Evolutionary conservation across 2,888 invertebrate species (phyloP).

Genomic region (Leptopilina drosophilae): DNA sequence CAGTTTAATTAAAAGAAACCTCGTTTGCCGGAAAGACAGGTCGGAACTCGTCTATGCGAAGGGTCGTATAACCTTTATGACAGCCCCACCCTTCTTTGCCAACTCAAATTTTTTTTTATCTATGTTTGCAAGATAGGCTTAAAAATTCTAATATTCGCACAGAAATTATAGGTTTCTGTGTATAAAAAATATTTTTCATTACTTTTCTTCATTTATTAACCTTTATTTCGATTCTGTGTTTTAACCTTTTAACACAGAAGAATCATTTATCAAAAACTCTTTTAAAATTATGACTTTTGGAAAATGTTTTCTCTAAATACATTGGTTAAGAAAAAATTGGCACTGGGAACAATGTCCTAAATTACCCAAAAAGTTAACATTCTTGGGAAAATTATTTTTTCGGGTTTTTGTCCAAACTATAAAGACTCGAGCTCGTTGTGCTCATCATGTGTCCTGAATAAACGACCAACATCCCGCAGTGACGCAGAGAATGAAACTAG

Average conservation of each 20-base stretch:
- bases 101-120: constrained; percentile 58
- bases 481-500: constrained; percentile 59
- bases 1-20: constrained; percentile 77
- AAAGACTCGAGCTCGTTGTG: constrained; percentile 36
- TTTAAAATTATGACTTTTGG: too few species aligned
- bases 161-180: too few species aligned
- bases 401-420: background rate
- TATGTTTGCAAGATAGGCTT: constrained; percentile 64
- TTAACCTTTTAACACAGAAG: too few species aligned
- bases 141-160: constrained; percentile 47
- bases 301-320: constrained; percentile 33
- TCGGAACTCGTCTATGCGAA: constrained; percentile 61
- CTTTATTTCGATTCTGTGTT: too few species aligned
- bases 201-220: too few species aligned
- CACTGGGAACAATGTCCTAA: constrained; percentile 61
- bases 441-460: constrained; percentile 70
- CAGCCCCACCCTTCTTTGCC: constrained; percentile 55
- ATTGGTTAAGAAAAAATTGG: constrained; percentile 46
- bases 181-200: too few species aligned
- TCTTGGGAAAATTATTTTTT: constrained; percentile 48
- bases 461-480: constrained; percentile 61
- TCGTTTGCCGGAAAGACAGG: constrained; percentile 62
- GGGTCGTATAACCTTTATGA: constrained; percentile 63
- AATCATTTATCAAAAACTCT: too few species aligned
- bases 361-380: constrained; percentile 66